Percentiles rank a stretch among this genome's conserved stretches.
phyloP scores from a whole-genome alignment of 2,113 vertebrate genomes.

The Charina bottae region DNA sequence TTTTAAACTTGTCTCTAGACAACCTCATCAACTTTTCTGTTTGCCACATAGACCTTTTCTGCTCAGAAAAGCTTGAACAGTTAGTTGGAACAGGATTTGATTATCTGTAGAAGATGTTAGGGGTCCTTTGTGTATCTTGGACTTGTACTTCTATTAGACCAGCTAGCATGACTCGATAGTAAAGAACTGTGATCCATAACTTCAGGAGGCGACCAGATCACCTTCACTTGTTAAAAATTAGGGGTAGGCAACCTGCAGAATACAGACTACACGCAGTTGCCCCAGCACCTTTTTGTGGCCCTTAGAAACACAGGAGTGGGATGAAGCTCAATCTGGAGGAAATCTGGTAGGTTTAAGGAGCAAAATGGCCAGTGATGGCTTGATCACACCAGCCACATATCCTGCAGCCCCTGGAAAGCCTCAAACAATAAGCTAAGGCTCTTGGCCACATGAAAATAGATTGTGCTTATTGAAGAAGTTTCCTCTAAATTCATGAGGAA shows the following conservation, averaged over 20 bases:
- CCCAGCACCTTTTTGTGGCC: not conserved
- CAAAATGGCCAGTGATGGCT: not conserved
- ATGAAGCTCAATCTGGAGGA: not conserved
- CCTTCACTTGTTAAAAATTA: not conserved
- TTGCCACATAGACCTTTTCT: not conserved
- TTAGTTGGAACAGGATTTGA: not conserved
- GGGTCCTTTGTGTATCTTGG: not conserved
- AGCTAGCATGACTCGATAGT: not conserved
- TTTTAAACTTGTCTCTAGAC: not conserved
- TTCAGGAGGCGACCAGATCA: not conserved
- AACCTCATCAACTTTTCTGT: not conserved
- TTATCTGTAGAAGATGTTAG: not conserved
- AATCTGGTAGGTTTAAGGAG: not conserved
- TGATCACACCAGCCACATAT: not conserved
- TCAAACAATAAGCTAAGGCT: not conserved
- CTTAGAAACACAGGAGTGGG: not conserved
- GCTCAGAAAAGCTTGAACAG: not conserved
- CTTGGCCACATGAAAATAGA: not conserved
- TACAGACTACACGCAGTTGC: not conserved
- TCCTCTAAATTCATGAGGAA: not conserved
- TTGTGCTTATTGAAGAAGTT: not conserved
- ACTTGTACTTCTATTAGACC: not conserved
- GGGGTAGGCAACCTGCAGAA: not conserved
- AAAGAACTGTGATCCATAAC: not conserved
- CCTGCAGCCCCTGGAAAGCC: not conserved